phyloP scores from a whole-genome alignment of 2,113 vertebrate species.

The Podarcis muralis region DNA sequence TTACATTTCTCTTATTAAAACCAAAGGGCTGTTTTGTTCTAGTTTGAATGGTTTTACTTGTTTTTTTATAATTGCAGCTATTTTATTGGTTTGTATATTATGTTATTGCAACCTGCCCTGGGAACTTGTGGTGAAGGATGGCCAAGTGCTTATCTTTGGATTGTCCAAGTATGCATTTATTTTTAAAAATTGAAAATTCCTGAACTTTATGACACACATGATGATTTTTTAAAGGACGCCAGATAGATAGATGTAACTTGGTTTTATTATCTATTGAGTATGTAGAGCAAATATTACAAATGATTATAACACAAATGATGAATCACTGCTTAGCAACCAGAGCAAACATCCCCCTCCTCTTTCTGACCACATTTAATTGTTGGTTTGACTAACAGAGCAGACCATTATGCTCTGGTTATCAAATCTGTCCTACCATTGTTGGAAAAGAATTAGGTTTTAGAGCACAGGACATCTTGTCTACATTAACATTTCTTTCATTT shows the following conservation, averaged over 20 bases:
- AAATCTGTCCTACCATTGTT: slow-evolving; percentile 1
- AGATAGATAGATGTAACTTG: neutral
- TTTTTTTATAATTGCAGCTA: no score
- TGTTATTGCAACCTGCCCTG: no score
- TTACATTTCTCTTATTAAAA: no score
- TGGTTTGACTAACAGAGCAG: slow-evolving; percentile 3
- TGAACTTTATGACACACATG: neutral
- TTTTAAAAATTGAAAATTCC: neutral
- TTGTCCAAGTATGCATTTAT: neutral
- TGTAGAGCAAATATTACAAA: neutral
- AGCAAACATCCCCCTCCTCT: neutral
- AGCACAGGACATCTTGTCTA: slow-evolving; percentile 1
- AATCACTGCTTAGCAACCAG: slow-evolving; percentile 13
- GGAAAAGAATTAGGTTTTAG: neutral
- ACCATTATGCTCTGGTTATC: slow-evolving; percentile 18
- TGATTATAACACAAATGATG: neutral
- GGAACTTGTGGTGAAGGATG: no score
- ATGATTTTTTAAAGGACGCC: neutral
- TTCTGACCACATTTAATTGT: neutral
- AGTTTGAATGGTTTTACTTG: no score
- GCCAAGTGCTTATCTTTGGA: neutral
- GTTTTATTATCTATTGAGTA: neutral
- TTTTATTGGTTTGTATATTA: no score
- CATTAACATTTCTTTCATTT: slow-evolving; percentile 49
- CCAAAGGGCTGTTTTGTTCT: no score